These are phyloP conservation scores for Zaprionus gabonicus DNA, from an alignment of 1,140 invertebrate genomes.

Conservation along the genomic window DNA sequence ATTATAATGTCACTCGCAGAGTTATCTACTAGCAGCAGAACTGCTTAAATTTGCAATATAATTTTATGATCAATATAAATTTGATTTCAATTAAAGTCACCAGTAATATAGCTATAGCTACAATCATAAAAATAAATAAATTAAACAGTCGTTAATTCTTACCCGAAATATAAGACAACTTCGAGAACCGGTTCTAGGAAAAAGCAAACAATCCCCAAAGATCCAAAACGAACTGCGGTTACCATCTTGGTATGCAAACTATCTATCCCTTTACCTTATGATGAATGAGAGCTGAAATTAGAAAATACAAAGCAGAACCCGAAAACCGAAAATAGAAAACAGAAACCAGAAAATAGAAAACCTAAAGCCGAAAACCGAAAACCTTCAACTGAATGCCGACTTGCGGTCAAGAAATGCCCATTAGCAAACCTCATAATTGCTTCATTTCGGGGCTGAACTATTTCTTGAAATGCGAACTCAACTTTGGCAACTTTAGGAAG, in stretches of 20 bases:
- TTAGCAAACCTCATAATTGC: conserved; percentile 83
- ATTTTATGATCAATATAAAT: background rate
- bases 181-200: background rate
- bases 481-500: conserved; percentile 41
- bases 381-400: conserved; percentile 29
- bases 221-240: background rate
- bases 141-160: background rate
- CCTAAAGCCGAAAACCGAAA: background rate
- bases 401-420: conserved; percentile 71
- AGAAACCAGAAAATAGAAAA: conserved; percentile 10
- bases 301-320: conserved; percentile 53
- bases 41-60: background rate
- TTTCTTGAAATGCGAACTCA: conserved; percentile 54
- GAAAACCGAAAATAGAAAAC: background rate
- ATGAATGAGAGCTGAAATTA: conserved; percentile 66
- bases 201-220: background rate
- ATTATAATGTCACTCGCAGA: background rate
- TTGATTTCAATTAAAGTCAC: background rate
- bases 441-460: conserved; percentile 67
- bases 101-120: background rate
- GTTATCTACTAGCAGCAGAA: background rate
- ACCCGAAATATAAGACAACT: background rate
- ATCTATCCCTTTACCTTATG: conserved; percentile 42
- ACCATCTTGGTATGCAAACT: background rate
- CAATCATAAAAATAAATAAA: background rate